Evolutionary conservation across 2,113 vertebrate species (phyloP).

Genomic region (Oryzias javanicus): DNA sequence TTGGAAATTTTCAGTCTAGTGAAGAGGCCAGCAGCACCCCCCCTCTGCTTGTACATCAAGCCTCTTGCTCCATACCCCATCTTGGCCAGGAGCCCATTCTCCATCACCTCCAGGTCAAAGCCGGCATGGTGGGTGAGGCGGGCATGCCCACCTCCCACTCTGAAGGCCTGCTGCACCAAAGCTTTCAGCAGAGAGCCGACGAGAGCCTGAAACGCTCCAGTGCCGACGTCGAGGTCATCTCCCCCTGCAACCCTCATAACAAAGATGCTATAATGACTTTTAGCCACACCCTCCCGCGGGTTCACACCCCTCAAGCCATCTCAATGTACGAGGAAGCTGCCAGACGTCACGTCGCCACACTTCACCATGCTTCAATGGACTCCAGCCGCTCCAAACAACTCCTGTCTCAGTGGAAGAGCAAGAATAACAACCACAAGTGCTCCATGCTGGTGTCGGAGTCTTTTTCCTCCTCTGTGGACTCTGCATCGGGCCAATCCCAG

Average conservation of each 20-base stretch:
- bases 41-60: slow-evolving; percentile 70
- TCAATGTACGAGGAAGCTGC: slow-evolving; percentile 86
- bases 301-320: slow-evolving; percentile 81
- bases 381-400: slow-evolving; percentile 93
- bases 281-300: slow-evolving; percentile 94
- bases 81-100: slow-evolving; percentile 84
- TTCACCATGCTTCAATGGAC: slow-evolving; percentile 91
- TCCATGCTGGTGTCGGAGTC: slow-evolving; percentile 75
- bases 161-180: slow-evolving; percentile 86
- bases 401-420: slow-evolving; percentile 96
- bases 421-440: slow-evolving; percentile 88
- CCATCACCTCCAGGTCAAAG: slow-evolving; percentile 87
- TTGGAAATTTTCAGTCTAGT: slow-evolving; percentile 92
- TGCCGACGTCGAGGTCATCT: slow-evolving; percentile 51
- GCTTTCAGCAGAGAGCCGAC: slow-evolving; percentile 80
- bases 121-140: slow-evolving; percentile 58
- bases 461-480: slow-evolving; percentile 72
- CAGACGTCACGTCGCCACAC: slow-evolving; percentile 83
- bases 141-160: slow-evolving; percentile 81
- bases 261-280: slow-evolving; percentile 84
- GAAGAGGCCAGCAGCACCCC: slow-evolving; percentile 76
- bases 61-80: slow-evolving; percentile 84
- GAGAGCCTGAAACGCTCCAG: slow-evolving; percentile 85
- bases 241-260: slow-evolving; percentile 40
- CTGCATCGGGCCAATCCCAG: slow-evolving; percentile 82